Evolutionary conservation across 2,888 invertebrate species (phyloP).

Genomic region (Drosophila vallismaia): DNA sequence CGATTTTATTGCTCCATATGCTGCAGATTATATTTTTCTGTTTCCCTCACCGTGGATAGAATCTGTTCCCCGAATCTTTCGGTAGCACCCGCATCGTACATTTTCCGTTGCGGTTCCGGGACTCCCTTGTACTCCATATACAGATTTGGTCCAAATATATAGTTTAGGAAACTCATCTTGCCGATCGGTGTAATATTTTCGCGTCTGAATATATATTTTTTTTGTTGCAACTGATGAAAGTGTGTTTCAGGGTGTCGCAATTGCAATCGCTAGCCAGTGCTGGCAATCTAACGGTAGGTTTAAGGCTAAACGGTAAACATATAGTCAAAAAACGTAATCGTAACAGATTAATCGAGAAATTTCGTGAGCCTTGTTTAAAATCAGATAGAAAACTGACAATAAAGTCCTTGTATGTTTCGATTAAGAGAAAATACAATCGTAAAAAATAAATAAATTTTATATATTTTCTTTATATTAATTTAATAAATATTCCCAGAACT

Average conservation of each 20-base stretch:
- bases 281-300: background rate
- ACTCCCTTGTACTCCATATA: slow-evolving; percentile 88
- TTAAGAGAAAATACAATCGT: too few relatives aligned
- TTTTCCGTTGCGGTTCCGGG: slow-evolving; percentile 85
- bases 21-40: slow-evolving; percentile 1
- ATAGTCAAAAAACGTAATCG: background rate
- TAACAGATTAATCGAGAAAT: background rate
- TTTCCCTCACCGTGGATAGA: slow-evolving; percentile 84
- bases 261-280: slow-evolving; percentile 24
- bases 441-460: too few relatives aligned
- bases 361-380: background rate
- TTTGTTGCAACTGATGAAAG: slow-evolving; percentile 46
- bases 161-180: slow-evolving; percentile 84
- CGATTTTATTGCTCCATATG: slow-evolving; percentile 17
- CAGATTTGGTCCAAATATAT: slow-evolving; percentile 89
- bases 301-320: background rate
- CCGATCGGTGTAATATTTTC: slow-evolving; percentile 27
- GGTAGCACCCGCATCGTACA: slow-evolving; percentile 88
- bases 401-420: too few relatives aligned
- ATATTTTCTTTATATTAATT: too few relatives aligned
- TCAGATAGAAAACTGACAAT: background rate
- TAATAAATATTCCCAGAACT: too few relatives aligned
- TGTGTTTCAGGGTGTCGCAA: slow-evolving; percentile 48
- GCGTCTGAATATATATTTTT: slow-evolving; percentile 23
- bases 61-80: slow-evolving; percentile 91